Percentiles rank a stretch among this genome's conserved stretches.
phyloP scores from a whole-genome alignment of 2,797 vertebrate species.

The Ammospiza maritima region DNA sequence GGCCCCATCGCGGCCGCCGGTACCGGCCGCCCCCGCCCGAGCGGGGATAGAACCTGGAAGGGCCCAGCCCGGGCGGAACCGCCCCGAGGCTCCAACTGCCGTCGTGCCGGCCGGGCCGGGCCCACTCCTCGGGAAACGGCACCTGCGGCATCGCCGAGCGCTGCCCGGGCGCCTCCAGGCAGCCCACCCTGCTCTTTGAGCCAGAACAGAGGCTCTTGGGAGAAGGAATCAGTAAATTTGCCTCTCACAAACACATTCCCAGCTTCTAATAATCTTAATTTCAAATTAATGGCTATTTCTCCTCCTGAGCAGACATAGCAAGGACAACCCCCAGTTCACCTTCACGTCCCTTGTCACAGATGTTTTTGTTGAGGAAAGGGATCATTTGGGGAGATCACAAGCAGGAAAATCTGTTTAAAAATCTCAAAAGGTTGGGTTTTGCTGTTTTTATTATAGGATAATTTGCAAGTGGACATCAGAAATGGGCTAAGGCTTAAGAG shows the following conservation, averaged over 20 bases:
- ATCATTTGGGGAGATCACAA: neutral
- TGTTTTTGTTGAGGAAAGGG: neutral
- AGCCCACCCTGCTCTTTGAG: neutral
- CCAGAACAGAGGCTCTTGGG: rapidly evolving
- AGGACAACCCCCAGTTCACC: neutral
- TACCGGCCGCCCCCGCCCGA: neutral
- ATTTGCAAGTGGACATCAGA: neutral
- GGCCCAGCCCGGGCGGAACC: neutral
- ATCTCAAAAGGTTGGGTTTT: neutral
- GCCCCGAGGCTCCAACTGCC: neutral
- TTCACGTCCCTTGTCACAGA: neutral
- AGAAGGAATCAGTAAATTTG: neutral
- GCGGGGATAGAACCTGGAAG: neutral
- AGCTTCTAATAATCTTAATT: neutral
- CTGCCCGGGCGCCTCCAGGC: neutral
- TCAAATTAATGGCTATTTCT: neutral
- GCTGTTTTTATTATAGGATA: neutral
- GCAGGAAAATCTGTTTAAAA: neutral
- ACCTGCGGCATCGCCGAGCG: neutral
- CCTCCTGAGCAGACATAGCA: rapidly evolving
- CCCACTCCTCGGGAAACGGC: neutral
- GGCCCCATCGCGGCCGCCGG: neutral
- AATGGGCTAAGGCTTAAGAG: neutral
- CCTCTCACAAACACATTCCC: neutral
- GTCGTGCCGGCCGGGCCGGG: neutral